Evolutionary conservation across 1,140 invertebrate species (phyloP).

Genomic region (Temnothorax longispinosus): DNA sequence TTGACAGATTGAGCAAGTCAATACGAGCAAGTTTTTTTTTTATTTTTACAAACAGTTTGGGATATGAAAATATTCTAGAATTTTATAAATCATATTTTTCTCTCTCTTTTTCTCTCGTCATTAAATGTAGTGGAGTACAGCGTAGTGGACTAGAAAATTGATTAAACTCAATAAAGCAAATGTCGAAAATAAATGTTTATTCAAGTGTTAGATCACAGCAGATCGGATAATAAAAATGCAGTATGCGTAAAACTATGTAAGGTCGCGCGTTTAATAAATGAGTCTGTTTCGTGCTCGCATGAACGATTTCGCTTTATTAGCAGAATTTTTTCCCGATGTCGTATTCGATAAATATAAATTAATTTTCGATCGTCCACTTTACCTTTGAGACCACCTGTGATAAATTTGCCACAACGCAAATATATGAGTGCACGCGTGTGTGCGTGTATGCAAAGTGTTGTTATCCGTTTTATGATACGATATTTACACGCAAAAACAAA

Average conservation of each 20-base stretch:
- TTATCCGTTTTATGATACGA: not conserved
- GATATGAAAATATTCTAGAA: not conserved
- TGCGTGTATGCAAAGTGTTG: not conserved
- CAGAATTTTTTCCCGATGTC: not conserved
- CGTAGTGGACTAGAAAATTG: not conserved
- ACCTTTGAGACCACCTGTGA: not conserved
- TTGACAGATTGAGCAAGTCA: not conserved
- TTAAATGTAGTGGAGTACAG: not conserved
- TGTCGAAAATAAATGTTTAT: not conserved
- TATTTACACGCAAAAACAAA: not conserved
- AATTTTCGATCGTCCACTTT: conserved; percentile 22
- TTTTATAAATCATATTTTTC: not conserved
- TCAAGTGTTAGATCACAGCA: not conserved
- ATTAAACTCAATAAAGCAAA: conserved; percentile 17
- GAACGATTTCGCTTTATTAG: not conserved
- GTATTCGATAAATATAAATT: not conserved
- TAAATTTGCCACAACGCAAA: not conserved
- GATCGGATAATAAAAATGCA: not conserved
- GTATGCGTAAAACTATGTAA: not conserved
- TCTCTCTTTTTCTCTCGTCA: not conserved
- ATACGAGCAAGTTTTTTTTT: not conserved
- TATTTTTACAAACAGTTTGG: not conserved
- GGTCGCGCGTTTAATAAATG: not conserved
- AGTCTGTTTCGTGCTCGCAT: not conserved
- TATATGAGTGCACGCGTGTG: not conserved